These are phyloP conservation scores for Pseudopipra pipra DNA, from an alignment of 2,113 vertebrate genomes.

Conservation along the genomic window DNA sequence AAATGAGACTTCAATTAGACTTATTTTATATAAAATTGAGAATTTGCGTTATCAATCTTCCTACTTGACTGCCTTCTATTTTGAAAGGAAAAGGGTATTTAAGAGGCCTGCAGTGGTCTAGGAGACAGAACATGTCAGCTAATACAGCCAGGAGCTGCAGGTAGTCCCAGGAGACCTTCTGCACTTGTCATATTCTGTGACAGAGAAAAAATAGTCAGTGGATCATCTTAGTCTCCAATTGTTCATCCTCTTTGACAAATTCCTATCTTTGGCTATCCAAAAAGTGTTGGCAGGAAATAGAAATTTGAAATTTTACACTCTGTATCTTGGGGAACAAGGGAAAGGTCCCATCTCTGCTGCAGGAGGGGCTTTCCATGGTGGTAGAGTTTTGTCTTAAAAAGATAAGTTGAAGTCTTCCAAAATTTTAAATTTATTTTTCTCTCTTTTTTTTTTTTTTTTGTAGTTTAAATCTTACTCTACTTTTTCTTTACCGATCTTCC, in stretches of 20 bases:
- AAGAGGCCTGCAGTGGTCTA: neutral
- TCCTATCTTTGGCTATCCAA: neutral
- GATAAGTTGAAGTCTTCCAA: too few relatives aligned
- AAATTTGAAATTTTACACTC: neutral
- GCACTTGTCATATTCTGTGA: neutral
- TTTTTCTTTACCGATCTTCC: neutral
- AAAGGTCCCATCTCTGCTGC: neutral
- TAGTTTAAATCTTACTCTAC: neutral
- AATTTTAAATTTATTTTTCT: too few relatives aligned
- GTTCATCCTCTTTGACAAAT: neutral
- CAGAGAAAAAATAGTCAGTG: neutral
- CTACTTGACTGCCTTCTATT: neutral
- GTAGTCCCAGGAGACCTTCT: neutral
- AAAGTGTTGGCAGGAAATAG: neutral
- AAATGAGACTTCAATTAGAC: neutral
- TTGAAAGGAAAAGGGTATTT: neutral
- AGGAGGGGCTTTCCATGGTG: neutral
- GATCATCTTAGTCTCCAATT: neutral
- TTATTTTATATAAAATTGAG: neutral
- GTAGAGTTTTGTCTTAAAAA: neutral
- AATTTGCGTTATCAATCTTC: neutral
- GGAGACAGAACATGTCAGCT: neutral
- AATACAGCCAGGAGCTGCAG: neutral
- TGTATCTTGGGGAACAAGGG: accelerated
- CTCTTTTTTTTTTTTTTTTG: neutral